phyloP scores from a whole-genome alignment of 1,140 invertebrate species.

The Drosophila pallidifrons region DNA sequence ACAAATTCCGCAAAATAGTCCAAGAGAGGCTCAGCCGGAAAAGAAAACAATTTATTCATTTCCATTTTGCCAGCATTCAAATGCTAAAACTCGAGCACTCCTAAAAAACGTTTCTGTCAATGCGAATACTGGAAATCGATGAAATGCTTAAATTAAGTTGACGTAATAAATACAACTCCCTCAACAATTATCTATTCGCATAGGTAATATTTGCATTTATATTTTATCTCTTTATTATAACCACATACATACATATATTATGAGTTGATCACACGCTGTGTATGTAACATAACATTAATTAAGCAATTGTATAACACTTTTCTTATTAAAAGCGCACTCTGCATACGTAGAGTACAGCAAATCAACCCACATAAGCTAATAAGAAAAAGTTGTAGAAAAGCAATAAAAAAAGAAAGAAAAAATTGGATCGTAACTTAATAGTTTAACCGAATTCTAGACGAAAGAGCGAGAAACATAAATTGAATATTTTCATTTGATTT shows the following conservation, averaged over 20 bases:
- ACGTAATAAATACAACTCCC: not conserved
- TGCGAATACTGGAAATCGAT: not conserved
- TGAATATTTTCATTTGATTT: constrained; percentile 58
- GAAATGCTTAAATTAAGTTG: not conserved
- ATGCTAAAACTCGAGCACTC: not conserved
- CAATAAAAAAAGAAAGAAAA: constrained; percentile 6
- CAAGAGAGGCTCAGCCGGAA: constrained; percentile 3
- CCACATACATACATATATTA: too few relatives aligned
- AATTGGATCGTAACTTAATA: constrained; percentile 39
- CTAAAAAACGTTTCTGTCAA: not conserved
- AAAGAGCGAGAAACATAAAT: constrained; percentile 29
- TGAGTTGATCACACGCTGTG: not conserved
- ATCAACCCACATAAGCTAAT: constrained; percentile 1
- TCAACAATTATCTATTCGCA: too few relatives aligned
- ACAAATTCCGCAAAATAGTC: constrained; percentile 29
- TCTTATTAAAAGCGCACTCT: not conserved
- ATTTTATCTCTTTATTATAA: not conserved
- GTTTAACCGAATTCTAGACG: constrained; percentile 14
- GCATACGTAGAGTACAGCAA: not conserved
- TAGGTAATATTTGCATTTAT: not conserved
- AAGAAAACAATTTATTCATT: constrained; percentile 16
- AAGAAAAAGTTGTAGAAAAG: constrained; percentile 10
- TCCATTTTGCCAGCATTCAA: not conserved
- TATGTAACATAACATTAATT: not conserved
- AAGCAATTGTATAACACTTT: not conserved